phyloP scores from a whole-genome alignment of 2,797 vertebrate species.

The Sitta carolinensis region DNA sequence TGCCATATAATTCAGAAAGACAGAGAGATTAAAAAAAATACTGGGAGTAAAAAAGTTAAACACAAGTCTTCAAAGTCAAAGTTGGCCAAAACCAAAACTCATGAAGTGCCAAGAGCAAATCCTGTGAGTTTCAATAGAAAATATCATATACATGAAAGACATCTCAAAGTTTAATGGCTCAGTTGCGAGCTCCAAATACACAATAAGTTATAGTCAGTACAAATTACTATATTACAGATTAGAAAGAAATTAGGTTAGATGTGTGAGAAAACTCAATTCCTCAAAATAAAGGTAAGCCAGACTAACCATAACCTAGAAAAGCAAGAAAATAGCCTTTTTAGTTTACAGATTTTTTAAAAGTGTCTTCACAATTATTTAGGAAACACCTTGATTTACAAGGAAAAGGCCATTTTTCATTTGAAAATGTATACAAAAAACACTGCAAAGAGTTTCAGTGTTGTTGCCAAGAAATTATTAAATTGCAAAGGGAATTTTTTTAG shows the following conservation, averaged over 20 bases:
- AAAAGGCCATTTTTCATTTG: background rate
- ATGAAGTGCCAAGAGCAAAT: background rate
- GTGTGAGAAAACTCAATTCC: background rate
- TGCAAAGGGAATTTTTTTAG: background rate
- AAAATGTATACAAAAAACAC: background rate
- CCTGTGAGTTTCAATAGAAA: background rate
- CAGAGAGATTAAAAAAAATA: background rate
- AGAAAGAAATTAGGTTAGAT: background rate
- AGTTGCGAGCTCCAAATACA: background rate
- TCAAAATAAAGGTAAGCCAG: background rate
- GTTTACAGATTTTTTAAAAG: background rate
- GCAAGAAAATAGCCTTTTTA: background rate
- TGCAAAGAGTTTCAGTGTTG: background rate
- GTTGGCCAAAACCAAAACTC: background rate
- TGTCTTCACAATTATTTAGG: background rate
- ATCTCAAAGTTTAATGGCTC: background rate
- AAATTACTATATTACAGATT: background rate
- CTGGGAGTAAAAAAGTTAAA: background rate
- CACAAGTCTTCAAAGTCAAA: background rate
- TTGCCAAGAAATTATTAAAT: background rate
- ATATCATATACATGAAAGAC: background rate
- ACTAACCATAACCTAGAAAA: background rate
- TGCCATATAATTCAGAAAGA: background rate
- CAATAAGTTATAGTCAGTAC: background rate
- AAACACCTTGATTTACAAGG: background rate